These are phyloP conservation scores for Dorcus hopei DNA, from an alignment of 2,888 invertebrate species.

Conservation along the genomic window DNA sequence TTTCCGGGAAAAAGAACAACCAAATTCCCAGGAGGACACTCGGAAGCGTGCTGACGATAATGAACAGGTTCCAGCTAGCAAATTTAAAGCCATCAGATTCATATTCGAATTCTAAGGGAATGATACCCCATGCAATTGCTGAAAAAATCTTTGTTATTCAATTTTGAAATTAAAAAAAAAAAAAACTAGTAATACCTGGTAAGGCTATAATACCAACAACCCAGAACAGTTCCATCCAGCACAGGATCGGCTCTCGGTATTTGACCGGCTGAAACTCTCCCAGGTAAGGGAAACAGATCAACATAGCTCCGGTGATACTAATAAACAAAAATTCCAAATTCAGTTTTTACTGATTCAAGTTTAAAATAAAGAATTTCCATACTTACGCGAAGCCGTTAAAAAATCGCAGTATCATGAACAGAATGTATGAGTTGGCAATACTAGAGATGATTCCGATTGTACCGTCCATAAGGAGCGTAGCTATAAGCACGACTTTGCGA, in stretches of 20 bases:
- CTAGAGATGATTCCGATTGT: slow-evolving; percentile 70
- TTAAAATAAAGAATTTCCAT: not conserved
- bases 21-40: slow-evolving; percentile 66
- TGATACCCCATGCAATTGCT: slow-evolving; percentile 78
- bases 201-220: slow-evolving; percentile 72
- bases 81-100: slow-evolving; percentile 61
- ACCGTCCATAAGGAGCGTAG: slow-evolving; percentile 71
- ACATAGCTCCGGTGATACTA: slow-evolving; percentile 79
- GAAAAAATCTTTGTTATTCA: slow-evolving; percentile 24
- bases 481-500: slow-evolving; percentile 70
- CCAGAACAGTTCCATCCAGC: slow-evolving; percentile 87
- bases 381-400: slow-evolving; percentile 79
- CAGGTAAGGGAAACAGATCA: slow-evolving; percentile 77
- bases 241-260: slow-evolving; percentile 74
- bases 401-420: slow-evolving; percentile 72
- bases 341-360: not conserved
- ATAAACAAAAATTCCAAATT: slow-evolving; percentile 23
- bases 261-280: slow-evolving; percentile 80
- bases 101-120: slow-evolving; percentile 65
- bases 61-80: slow-evolving; percentile 80
- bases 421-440: slow-evolving; percentile 67
- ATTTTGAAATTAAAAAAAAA: not conserved
- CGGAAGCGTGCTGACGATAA: slow-evolving; percentile 70
- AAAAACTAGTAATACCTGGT: slow-evolving; percentile 54
- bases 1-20: slow-evolving; percentile 75